These are phyloP conservation scores for Drosophila persimilis DNA, from an alignment of 1,140 invertebrate genomes.

Conservation along the genomic window DNA sequence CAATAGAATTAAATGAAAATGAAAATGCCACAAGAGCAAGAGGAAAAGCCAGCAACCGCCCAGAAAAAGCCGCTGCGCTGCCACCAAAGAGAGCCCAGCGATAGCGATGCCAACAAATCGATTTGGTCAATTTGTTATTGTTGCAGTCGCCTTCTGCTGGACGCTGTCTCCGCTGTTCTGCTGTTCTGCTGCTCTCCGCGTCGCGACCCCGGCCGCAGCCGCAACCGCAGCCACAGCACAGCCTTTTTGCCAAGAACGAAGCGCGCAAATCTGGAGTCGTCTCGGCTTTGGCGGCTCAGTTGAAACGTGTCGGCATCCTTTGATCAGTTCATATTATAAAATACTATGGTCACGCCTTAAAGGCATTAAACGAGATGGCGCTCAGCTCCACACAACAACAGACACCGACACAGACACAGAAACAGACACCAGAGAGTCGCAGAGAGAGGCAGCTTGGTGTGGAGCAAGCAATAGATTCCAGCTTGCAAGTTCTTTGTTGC, in stretches of 20 bases:
- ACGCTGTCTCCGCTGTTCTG: background rate
- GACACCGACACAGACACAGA: conserved; percentile 40
- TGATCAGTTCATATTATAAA: conserved; percentile 83
- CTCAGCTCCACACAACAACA: conserved; percentile 70
- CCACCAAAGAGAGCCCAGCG: conserved; percentile 5
- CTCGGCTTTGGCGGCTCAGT: conserved; percentile 73
- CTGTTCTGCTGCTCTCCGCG: background rate
- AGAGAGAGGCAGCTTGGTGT: conserved; percentile 33
- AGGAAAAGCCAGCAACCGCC: conserved; percentile 46
- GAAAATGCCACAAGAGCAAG: conserved; percentile 68
- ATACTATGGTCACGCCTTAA: conserved; percentile 83
- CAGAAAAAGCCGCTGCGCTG: conserved; percentile 20
- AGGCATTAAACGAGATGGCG: conserved; percentile 83
- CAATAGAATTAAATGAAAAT: conserved; percentile 80
- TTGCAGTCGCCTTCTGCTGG: conserved; percentile 51
- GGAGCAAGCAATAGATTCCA: conserved; percentile 65
- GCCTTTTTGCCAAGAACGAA: conserved; percentile 64
- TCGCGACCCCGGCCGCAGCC: background rate
- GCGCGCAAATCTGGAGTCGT: conserved; percentile 75
- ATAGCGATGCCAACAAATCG: conserved; percentile 70
- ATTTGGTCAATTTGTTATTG: conserved; percentile 82
- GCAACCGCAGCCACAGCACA: background rate
- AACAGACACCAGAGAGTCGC: conserved; percentile 2
- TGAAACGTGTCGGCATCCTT: conserved; percentile 81
- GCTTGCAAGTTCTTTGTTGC: conserved; percentile 73